Percentiles rank a stretch among this genome's conserved stretches.
Evolutionary conservation across 2,113 vertebrate genomes (phyloP).

Genomic region (Candoia aspera): DNA sequence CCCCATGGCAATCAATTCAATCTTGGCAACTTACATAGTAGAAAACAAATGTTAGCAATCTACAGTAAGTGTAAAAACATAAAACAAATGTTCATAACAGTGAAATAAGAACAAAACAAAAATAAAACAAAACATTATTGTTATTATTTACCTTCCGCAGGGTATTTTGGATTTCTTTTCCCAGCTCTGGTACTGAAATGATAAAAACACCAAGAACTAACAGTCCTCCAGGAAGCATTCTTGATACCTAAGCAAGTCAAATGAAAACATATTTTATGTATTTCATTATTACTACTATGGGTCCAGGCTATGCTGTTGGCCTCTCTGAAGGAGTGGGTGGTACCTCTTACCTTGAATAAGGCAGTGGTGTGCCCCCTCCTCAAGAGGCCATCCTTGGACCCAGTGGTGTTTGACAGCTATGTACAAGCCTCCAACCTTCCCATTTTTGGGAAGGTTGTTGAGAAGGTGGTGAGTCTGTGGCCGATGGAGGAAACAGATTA

Average conservation of each 20-base stretch:
- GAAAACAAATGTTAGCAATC: neutral
- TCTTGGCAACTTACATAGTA: neutral
- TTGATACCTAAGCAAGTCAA: constrained; percentile 81
- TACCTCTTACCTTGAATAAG: neutral
- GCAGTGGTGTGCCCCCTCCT: neutral
- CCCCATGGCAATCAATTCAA: neutral
- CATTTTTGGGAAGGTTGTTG: neutral
- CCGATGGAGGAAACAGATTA: neutral
- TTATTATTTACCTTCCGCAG: constrained; percentile 79
- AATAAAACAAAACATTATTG: neutral
- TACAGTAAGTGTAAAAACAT: neutral
- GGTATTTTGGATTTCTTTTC: constrained; percentile 79
- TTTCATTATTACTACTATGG: neutral
- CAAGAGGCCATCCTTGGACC: neutral
- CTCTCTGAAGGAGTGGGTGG: too few relatives aligned
- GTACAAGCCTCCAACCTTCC: neutral
- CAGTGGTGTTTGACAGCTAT: neutral
- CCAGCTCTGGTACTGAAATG: constrained; percentile 77
- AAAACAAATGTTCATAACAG: neutral
- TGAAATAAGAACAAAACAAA: neutral
- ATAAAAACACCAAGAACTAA: constrained; percentile 87
- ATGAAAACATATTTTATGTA: neutral
- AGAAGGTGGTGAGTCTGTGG: neutral
- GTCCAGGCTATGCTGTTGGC: neutral
- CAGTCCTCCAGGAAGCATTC: constrained; percentile 92